A percentile compares a stretch with the other conserved stretches of the same genome.
phyloP scores from a whole-genome alignment of 2,113 vertebrate genomes.

The Phrynocephalus versicolor region DNA sequence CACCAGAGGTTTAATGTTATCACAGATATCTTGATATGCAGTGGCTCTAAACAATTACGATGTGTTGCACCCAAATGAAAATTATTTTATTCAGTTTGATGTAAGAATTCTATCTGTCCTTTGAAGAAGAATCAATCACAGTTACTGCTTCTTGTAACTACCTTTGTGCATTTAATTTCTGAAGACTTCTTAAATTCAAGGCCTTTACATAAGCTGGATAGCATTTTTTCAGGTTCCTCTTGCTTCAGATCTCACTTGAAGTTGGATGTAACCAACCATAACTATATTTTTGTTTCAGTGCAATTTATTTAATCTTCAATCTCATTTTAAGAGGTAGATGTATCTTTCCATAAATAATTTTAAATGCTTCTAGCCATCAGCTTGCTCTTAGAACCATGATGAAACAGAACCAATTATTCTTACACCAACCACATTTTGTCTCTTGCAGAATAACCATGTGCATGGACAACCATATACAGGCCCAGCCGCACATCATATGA shows the following conservation, averaged over 20 bases:
- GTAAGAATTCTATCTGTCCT: not conserved
- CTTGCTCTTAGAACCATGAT: not conserved
- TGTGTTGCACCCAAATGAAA: too few relatives aligned
- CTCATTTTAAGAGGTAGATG: constrained; percentile 21
- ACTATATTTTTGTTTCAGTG: constrained; percentile 12
- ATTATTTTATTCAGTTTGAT: constrained; percentile 38
- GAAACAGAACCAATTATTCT: constrained; percentile 1
- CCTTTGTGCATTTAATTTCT: not conserved
- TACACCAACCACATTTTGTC: constrained; percentile 51
- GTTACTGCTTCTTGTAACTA: not conserved
- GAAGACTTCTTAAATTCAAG: not conserved
- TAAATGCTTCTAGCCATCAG: not conserved
- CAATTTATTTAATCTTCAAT: not conserved
- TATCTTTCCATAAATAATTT: not conserved
- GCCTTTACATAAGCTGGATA: not conserved
- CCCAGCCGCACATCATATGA: constrained; percentile 98
- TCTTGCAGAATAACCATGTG: constrained; percentile 92
- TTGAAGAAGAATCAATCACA: not conserved
- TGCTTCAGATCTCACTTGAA: constrained; percentile 19
- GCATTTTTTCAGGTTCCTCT: not conserved
- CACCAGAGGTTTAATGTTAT: too few relatives aligned
- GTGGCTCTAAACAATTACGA: too few relatives aligned
- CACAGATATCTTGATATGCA: too few relatives aligned
- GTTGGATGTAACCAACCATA: not conserved
- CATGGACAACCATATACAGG: constrained; percentile 98